Percentiles rank a stretch among this genome's conserved stretches.
Evolutionary conservation across 2,113 vertebrate genomes (phyloP).

Genomic region (Lepus americanus): DNA sequence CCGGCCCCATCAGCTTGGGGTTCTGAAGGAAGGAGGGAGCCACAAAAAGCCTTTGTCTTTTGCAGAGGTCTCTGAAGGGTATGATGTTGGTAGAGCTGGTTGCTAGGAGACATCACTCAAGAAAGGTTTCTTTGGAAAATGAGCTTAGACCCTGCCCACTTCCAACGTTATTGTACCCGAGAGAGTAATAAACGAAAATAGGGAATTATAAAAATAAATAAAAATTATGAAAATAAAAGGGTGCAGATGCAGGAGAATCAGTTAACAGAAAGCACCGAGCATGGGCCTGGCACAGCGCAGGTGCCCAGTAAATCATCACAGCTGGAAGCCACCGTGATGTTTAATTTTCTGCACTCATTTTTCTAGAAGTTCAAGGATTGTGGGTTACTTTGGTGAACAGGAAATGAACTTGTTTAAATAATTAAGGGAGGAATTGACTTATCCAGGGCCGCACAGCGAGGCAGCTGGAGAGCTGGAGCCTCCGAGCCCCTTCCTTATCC

Average conservation of each 20-base stretch:
- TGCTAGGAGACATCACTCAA: conserved; percentile 90
- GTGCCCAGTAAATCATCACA: background rate
- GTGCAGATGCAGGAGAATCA: background rate
- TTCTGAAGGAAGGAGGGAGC: conserved; percentile 58
- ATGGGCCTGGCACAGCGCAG: background rate
- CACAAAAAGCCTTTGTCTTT: conserved; percentile 87
- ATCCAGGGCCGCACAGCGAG: too few relatives aligned
- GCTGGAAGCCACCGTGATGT: background rate
- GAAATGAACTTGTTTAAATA: background rate
- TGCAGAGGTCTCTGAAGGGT: conserved; percentile 86
- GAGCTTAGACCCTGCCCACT: conserved; percentile 67
- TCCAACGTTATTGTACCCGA: background rate
- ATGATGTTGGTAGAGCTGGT: conserved; percentile 83
- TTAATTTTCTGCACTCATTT: background rate
- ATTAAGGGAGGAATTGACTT: background rate
- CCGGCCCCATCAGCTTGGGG: too few relatives aligned
- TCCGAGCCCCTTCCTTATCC: background rate
- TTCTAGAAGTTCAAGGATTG: background rate
- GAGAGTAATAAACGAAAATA: background rate
- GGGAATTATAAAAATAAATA: too few relatives aligned
- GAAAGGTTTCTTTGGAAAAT: conserved; percentile 88
- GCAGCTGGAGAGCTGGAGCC: background rate
- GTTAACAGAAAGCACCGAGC: background rate
- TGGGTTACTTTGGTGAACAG: background rate
- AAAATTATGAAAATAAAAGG: too few relatives aligned